Conservation (phyloP, 1,140 invertebrate species). For the Drosophila quadrilineata region DNA sequence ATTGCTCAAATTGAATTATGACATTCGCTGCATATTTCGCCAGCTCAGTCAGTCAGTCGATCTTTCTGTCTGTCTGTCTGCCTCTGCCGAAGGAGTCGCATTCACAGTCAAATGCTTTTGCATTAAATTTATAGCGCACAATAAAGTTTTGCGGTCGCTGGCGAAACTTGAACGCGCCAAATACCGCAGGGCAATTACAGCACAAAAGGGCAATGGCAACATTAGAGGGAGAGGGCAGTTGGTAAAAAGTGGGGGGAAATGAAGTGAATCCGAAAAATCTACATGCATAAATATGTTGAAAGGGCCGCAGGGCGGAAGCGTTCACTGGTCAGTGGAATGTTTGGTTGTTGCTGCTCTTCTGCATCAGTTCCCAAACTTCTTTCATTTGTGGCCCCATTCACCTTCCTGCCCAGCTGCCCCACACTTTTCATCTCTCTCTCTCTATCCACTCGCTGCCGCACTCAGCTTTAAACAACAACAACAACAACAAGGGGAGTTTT, state of each 20-base stretch:
- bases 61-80: no score
- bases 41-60: no score
- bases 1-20: slow-evolving; percentile 60
- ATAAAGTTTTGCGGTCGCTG: slow-evolving; percentile 71
- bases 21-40: slow-evolving; percentile 52
- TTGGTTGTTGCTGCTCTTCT: slow-evolving; percentile 24
- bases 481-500: slow-evolving; percentile 47
- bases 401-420: no score
- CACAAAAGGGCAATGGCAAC: slow-evolving; percentile 23
- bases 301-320: neutral
- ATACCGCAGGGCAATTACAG: slow-evolving; percentile 73
- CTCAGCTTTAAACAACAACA: slow-evolving; percentile 12
- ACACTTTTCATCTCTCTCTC: no score
- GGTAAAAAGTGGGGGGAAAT: neutral
- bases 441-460: neutral
- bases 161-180: slow-evolving; percentile 56
- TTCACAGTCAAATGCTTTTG: slow-evolving; percentile 64
- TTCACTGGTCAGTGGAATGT: slow-evolving; percentile 8
- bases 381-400: slow-evolving; percentile 29
- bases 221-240: neutral
- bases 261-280: slow-evolving; percentile 45
- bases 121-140: slow-evolving; percentile 72
- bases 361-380: slow-evolving; percentile 40
- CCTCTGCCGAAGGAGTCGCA: neutral
- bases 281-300: slow-evolving; percentile 58